Conservation (phyloP, 2,113 vertebrate genomes). For the Saimiri boliviensis region DNA sequence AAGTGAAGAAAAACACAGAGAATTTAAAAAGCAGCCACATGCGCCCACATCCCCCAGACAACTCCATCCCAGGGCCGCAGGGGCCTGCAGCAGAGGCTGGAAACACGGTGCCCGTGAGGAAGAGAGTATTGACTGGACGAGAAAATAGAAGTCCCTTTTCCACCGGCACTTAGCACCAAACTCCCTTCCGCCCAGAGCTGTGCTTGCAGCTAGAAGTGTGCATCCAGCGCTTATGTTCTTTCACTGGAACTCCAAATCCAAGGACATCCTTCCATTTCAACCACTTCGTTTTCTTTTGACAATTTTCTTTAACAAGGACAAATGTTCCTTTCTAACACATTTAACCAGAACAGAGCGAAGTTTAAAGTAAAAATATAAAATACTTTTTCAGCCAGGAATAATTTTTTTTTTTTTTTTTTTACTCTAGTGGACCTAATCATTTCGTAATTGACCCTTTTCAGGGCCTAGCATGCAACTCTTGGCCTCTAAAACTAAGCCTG, state of each 20-base stretch:
- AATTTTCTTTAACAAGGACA: neutral
- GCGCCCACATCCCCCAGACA: neutral
- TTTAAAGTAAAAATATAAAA: neutral
- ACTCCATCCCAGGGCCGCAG: accelerated
- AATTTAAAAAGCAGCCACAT: neutral
- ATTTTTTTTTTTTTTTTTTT: neutral
- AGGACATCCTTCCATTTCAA: neutral
- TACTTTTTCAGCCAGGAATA: neutral
- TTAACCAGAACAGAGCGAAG: neutral
- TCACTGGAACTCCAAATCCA: neutral
- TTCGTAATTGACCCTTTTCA: neutral
- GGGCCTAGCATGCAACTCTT: neutral
- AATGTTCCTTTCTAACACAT: neutral
- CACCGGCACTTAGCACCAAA: neutral
- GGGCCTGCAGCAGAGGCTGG: neutral
- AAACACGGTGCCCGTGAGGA: accelerated
- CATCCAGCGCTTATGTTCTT: accelerated
- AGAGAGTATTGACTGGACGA: neutral
- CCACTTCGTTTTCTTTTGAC: neutral
- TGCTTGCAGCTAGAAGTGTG: accelerated
- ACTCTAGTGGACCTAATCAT: neutral
- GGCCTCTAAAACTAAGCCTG: neutral
- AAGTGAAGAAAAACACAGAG: accelerated
- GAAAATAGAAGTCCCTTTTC: neutral
- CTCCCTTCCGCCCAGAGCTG: neutral